Base-by-base conservation (phyloP, 2,113 vertebrate species). In the Neopipo cinnamomea region DNA sequence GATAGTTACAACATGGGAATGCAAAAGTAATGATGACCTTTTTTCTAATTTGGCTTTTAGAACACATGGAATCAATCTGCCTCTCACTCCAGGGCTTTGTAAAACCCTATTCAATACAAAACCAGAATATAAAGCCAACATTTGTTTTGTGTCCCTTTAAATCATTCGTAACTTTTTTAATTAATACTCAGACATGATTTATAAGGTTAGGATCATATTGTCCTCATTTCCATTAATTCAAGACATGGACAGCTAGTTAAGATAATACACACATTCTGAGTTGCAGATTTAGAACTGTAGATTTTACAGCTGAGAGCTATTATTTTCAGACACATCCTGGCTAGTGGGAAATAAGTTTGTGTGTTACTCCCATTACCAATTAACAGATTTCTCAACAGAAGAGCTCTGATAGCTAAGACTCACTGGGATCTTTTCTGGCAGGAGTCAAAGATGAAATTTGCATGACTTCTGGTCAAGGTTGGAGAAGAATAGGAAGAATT, bases 201-300 rank as follows among this genome's bases (percentile, higher is more conserved):
- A 87, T 73, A 75, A 88, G 37, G 6, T 91, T 90, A 59, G 41
- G 42, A 55, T 71, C 52, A 28, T 66, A 75, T 58, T 92, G 72
- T 91, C 95, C 76, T 93, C 18, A 35, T 91, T 89, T 89, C 41
- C 67, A 93, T 89, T 92, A 89, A 84, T 79, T 93, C 58, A 85
- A 82, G 41, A 41, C 68, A 81, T 61, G 62, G 68, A 77, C 73
- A 92, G 46, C 37, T 49, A 74, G 44, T 87, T 90, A 88, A 92
- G 71, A 74, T 89, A 91, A 91, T 80, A 71, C 6, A 76, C 46
- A 31, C 39, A 74, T 81, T 94, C 63, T 52, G 65, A 88, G 18
- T 55, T 94, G 58, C 31, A 59, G 84, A 93, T 92, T 87, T 89
- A 91, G 78, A 89, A 47, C 81, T 53, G 50, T 73, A 78, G 85